Percentiles rank a stretch among this genome's conserved stretches.
phyloP scores from a whole-genome alignment of 2,888 invertebrate genomes.

The Polydrusus pterygomalis region DNA sequence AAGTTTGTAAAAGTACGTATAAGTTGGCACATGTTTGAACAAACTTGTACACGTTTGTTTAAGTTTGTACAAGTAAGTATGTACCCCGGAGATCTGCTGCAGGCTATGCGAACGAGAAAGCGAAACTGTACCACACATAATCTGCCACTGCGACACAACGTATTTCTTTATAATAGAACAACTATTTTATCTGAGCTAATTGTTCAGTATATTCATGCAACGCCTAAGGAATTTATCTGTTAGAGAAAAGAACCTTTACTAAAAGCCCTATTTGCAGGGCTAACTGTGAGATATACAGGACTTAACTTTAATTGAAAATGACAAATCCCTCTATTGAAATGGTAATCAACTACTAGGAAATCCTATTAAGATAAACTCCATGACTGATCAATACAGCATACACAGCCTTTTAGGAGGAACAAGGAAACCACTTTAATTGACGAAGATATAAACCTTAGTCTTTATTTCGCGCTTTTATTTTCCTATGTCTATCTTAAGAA shows the following conservation, averaged over 20 bases:
- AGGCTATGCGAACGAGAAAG: no score
- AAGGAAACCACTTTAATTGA: conserved; percentile 33
- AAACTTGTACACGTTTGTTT: no score
- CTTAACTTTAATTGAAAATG: conserved; percentile 75
- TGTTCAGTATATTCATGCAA: neutral
- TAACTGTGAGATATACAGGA: conserved; percentile 70
- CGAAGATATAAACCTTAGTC: conserved; percentile 54
- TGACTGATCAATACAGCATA: conserved; percentile 69
- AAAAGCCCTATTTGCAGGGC: conserved; percentile 62
- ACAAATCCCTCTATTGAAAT: conserved; percentile 75
- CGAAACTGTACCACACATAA: no score
- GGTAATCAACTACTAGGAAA: conserved; percentile 75
- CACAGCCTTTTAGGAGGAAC: conserved; percentile 56
- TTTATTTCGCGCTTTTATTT: conserved; percentile 56
- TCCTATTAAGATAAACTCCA: conserved; percentile 74
- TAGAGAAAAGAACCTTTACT: conserved; percentile 22
- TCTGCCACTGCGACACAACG: no score
- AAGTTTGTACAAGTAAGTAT: no score
- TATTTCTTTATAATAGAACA: no score
- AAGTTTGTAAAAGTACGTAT: no score
- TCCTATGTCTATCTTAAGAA: conserved; percentile 60
- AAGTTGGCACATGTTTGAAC: no score
- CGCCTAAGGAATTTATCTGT: conserved; percentile 2
- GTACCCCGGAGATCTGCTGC: no score
- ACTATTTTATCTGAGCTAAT: neutral